phyloP scores from a whole-genome alignment of 2,888 invertebrate genomes.

The Sepiola atlantica region DNA sequence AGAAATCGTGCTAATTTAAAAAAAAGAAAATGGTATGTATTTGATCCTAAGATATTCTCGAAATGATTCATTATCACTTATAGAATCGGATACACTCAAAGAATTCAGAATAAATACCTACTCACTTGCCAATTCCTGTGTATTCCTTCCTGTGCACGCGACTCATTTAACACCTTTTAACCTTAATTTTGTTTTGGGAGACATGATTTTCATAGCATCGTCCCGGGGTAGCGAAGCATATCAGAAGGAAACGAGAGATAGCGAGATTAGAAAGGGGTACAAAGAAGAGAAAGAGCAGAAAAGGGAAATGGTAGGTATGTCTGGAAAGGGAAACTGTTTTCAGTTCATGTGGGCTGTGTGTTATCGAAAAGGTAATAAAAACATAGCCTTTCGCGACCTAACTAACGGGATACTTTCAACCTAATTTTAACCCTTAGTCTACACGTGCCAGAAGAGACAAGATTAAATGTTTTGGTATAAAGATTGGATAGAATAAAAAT shows the following conservation, averaged over 20 bases:
- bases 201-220: not conserved
- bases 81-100: not conserved
- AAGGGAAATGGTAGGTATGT: not conserved
- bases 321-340: not conserved
- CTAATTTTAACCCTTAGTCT: not conserved
- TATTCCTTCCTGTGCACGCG: not conserved
- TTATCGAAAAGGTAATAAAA: slow-evolving; percentile 6
- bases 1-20: too few relatives aligned
- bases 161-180: not conserved
- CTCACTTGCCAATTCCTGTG: not conserved
- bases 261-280: not conserved
- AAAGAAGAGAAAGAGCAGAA: not conserved
- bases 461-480: not conserved
- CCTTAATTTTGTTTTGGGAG: not conserved
- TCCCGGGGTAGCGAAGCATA: not conserved
- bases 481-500: not conserved
- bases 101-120: not conserved
- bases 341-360: not conserved
- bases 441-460: not conserved
- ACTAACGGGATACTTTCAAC: not conserved
- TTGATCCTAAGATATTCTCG: too few relatives aligned
- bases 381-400: not conserved
- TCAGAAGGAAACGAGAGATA: not conserved
- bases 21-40: too few relatives aligned
- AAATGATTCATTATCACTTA: not conserved